Base-by-base conservation (phyloP, 2,797 vertebrate species). In the Alosa sapidissima region DNA sequence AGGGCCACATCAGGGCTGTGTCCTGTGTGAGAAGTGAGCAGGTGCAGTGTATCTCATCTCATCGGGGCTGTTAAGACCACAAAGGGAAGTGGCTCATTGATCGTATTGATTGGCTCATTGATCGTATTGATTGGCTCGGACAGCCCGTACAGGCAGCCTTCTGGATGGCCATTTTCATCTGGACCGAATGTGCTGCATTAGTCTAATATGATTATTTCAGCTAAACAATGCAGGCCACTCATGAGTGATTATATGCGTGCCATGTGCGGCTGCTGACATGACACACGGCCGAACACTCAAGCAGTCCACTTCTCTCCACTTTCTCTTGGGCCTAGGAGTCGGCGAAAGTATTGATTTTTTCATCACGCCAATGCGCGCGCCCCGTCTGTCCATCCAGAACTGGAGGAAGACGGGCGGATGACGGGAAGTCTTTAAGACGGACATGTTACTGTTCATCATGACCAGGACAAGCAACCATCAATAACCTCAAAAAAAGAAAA, bases 401-500 rank as follows among this genome's bases (percentile, higher is more conserved):
- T 9, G 36, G 16, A 78, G 21, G n/a, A 60, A 45, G 81, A 41
- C 2, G 41, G 41, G 41, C 28, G 28, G 28, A 28, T 28, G 28
- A 28, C 55, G 81, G 83, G 55, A 84, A n/a, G 41, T 85, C 82
- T 75, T 81, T 52, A 81, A 82, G 82, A 41, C 84, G 84, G 82
- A 60, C 86, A 88, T 28, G 83, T 78, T 78, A 47, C 16, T 7
- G 72, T 1, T 19, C 41, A 78, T 78, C 5, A 78, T 19, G 72
- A 47, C 36, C 36, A 45, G 14, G 2, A n/a, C 55, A 19, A 19
- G 55, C 48, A 33, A 19, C 52, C 54, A 47, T 82, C 41, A 47
- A 47, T 78, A 78, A 45, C 68, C 52, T 82, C 51, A 21, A 16
- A 36, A 45, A 45, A 45, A 45, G 8, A 21, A 8, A 62, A 78